These are phyloP conservation scores for Beaufortia kweichowensis DNA, from an alignment of 2,113 vertebrate genomes.

Conservation along the genomic window DNA sequence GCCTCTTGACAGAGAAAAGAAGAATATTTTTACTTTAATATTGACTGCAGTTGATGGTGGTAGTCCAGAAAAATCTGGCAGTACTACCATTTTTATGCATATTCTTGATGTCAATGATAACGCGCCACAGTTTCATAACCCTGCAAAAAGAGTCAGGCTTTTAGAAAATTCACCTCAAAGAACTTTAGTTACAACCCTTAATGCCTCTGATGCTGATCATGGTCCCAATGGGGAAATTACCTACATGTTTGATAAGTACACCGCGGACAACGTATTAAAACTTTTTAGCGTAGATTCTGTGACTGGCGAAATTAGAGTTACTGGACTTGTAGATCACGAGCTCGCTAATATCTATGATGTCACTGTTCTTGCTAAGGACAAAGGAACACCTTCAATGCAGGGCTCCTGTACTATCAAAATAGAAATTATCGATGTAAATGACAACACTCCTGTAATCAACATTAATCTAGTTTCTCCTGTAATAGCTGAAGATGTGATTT, in stretches of 20 bases:
- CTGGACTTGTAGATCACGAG: conserved; percentile 75
- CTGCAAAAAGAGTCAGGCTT: conserved; percentile 71
- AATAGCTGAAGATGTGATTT: conserved; percentile 72
- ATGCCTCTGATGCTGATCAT: conserved; percentile 78
- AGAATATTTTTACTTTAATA: conserved; percentile 64
- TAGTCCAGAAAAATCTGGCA: conserved; percentile 72
- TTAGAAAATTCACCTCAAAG: conserved; percentile 72
- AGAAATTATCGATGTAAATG: conserved; percentile 80
- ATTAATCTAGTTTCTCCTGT: conserved; percentile 75
- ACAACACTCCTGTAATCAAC: conserved; percentile 77
- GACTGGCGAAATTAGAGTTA: conserved; percentile 78
- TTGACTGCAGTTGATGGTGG: conserved; percentile 79
- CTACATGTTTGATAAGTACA: conserved; percentile 65
- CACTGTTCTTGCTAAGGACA: conserved; percentile 77
- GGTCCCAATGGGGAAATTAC: conserved; percentile 74
- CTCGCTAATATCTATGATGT: conserved; percentile 73
- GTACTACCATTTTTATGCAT: conserved; percentile 68
- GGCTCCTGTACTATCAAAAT: conserved; percentile 78
- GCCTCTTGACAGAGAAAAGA: conserved; percentile 78
- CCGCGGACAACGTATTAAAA: conserved; percentile 70
- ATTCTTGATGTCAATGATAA: conserved; percentile 84
- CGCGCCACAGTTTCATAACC: conserved; percentile 75
- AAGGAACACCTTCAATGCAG: conserved; percentile 76
- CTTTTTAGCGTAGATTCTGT: conserved; percentile 72
- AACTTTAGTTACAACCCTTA: conserved; percentile 71